These are phyloP conservation scores for Pogonophryne albipinna DNA, from an alignment of 2,797 vertebrate species.

Conservation along the genomic window DNA sequence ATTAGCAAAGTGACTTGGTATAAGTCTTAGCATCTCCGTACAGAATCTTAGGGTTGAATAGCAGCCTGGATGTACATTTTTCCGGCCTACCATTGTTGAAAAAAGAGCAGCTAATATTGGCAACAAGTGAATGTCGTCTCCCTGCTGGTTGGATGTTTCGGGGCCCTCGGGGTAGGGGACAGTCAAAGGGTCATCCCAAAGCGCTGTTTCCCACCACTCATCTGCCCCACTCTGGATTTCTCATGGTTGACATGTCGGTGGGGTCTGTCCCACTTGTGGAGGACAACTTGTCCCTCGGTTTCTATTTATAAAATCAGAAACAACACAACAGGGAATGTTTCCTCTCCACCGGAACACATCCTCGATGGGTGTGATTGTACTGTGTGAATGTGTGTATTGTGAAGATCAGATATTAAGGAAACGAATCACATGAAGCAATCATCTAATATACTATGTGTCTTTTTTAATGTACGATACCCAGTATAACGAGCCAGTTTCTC, in stretches of 20 bases:
- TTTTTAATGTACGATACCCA: no score
- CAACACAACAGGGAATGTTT: constrained; percentile 16
- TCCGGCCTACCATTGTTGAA: no score
- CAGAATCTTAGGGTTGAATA: no score
- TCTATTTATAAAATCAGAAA: constrained; percentile 42
- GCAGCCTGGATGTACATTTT: no score
- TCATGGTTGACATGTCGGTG: not conserved
- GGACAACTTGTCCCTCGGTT: constrained; percentile 30
- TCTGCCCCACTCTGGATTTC: not conserved
- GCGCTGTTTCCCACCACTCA: constrained; percentile 19
- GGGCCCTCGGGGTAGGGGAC: not conserved
- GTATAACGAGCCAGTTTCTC: no score
- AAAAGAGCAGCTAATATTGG: no score
- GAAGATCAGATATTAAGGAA: no score
- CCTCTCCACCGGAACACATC: constrained; percentile 25
- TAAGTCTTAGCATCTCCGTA: no score
- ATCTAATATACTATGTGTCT: no score
- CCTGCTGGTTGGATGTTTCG: constrained; percentile 1
- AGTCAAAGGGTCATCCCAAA: constrained; percentile 11
- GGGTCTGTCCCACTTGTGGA: not conserved
- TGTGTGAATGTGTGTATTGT: not conserved
- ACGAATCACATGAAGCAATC: no score
- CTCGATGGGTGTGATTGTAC: constrained; percentile 5
- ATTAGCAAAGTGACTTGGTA: no score
- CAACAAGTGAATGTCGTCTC: no score